These are phyloP conservation scores for Crotalus helleri DNA, from an alignment of 2,113 vertebrate genomes.

Conservation along the genomic window DNA sequence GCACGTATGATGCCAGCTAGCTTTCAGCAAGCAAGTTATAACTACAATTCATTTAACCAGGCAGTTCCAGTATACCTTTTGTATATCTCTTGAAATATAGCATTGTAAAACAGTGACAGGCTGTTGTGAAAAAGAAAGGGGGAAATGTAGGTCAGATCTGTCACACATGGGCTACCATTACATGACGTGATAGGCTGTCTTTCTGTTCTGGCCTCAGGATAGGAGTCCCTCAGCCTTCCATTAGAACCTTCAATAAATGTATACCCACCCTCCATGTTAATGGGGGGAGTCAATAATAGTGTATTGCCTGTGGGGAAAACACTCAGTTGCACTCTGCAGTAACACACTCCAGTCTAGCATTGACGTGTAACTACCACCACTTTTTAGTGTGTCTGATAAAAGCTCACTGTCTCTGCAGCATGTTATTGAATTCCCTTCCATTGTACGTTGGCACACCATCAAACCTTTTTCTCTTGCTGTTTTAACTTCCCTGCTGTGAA, in stretches of 20 bases:
- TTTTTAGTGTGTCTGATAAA: constrained; percentile 67
- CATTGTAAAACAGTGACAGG: constrained; percentile 73
- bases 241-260: constrained; percentile 84
- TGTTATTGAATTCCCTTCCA: constrained; percentile 65
- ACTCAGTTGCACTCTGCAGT: constrained; percentile 61
- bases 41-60: constrained; percentile 62
- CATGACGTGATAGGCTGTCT: constrained; percentile 86
- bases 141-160: constrained; percentile 94
- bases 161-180: constrained; percentile 85
- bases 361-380: constrained; percentile 66
- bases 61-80: constrained; percentile 61
- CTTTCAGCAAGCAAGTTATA: constrained; percentile 52
- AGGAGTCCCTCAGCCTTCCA: constrained; percentile 86
- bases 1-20: constrained; percentile 32
- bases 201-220: constrained; percentile 83
- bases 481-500: constrained; percentile 51
- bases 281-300: constrained; percentile 78
- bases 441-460: constrained; percentile 59
- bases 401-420: constrained; percentile 64
- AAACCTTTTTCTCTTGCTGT: constrained; percentile 53
- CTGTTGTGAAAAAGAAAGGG: constrained; percentile 77
- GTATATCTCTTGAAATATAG: constrained; percentile 70
- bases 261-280: constrained; percentile 76
- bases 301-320: constrained; percentile 77
- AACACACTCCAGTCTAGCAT: constrained; percentile 61